A percentile compares a stretch with the other conserved stretches of the same genome.
phyloP scores from a whole-genome alignment of 2,888 invertebrate genomes.

The Agrochola lychnidis region DNA sequence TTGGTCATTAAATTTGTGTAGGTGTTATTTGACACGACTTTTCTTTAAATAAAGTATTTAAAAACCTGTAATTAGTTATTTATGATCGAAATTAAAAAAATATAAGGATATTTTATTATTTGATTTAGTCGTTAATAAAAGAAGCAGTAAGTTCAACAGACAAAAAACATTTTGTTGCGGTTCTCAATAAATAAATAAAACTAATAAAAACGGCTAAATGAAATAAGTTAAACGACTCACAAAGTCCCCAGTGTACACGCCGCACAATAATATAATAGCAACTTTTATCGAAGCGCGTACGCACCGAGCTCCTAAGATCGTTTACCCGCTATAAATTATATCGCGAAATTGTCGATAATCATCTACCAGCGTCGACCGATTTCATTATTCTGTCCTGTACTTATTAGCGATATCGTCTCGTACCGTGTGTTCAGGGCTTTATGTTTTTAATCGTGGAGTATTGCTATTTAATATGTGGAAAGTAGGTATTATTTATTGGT shows the following conservation, averaged over 20 bases:
- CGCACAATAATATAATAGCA: slow-evolving; percentile 79
- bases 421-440: slow-evolving; percentile 52
- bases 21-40: slow-evolving; percentile 22
- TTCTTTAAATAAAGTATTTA: slow-evolving; percentile 1
- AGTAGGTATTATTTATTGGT: slow-evolving; percentile 35
- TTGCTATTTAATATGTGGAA: slow-evolving; percentile 34
- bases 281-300: slow-evolving; percentile 81
- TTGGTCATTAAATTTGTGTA: slow-evolving; percentile 32
- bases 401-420: slow-evolving; percentile 74
- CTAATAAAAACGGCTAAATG: too few relatives aligned
- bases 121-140: not conserved
- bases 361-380: slow-evolving; percentile 76
- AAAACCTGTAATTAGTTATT: not conserved
- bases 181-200: not conserved
- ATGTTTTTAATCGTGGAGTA: slow-evolving; percentile 37
- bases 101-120: too few relatives aligned
- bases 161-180: not conserved
- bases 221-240: not conserved
- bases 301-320: slow-evolving; percentile 77
- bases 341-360: slow-evolving; percentile 85
- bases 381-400: slow-evolving; percentile 80
- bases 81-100: not conserved
- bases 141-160: not conserved
- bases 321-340: slow-evolving; percentile 83
- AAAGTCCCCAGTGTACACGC: slow-evolving; percentile 65